phyloP scores from a whole-genome alignment of 2,113 vertebrate genomes.

The Prolemur simus region DNA sequence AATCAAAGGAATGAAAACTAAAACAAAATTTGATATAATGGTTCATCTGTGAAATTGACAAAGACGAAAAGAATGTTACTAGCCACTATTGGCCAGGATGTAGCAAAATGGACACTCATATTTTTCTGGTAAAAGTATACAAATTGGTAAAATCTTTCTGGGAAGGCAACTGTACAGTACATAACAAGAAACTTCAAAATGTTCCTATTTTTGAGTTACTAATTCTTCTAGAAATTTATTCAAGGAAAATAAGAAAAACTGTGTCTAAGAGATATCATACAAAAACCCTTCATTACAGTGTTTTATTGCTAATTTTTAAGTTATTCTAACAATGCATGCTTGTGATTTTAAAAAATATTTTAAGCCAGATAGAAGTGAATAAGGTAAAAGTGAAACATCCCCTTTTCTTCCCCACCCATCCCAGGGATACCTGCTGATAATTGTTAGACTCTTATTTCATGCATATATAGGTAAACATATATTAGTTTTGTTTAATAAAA shows the following conservation, averaged over 20 bases:
- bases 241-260: neutral
- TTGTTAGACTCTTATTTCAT: neutral
- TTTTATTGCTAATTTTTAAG: neutral
- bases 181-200: neutral
- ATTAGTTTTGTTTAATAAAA: neutral
- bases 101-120: neutral
- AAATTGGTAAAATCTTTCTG: neutral
- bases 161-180: neutral
- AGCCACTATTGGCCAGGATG: neutral
- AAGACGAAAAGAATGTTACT: neutral
- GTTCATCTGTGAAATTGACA: neutral
- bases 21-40: neutral
- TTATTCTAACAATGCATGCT: neutral
- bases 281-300: neutral
- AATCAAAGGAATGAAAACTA: neutral
- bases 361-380: neutral
- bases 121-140: neutral
- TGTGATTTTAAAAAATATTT: neutral
- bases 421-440: neutral
- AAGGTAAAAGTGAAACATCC: neutral
- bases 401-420: neutral
- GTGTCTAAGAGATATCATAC: neutral
- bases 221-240: constrained; percentile 7
- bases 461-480: neutral
- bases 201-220: neutral